phyloP scores from a whole-genome alignment of 2,888 invertebrate genomes.

The Ryuthela nishihirai region DNA sequence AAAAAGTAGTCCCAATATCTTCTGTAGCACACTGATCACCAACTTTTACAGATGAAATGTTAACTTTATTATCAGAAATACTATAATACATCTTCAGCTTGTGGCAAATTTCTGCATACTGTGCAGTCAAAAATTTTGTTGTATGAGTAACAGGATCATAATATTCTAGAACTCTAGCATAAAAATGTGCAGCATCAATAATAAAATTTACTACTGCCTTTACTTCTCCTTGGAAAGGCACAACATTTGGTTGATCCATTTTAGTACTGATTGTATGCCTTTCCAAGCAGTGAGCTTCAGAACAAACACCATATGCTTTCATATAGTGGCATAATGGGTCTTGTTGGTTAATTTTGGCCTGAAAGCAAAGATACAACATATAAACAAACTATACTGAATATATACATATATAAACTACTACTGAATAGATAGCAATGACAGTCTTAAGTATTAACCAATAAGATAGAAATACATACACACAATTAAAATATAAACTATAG shows the following conservation, averaged over 20 bases:
- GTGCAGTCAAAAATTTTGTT: neutral
- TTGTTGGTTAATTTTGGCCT: neutral
- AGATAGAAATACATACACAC: too few relatives aligned
- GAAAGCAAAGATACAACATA: neutral
- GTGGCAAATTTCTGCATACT: constrained; percentile 14
- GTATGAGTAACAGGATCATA: constrained; percentile 43
- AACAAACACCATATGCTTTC: constrained; percentile 64
- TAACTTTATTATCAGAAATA: constrained; percentile 9
- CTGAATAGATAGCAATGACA: too few relatives aligned
- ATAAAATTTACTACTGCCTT: constrained; percentile 59
- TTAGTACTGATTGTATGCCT: constrained; percentile 62
- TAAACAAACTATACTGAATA: too few relatives aligned
- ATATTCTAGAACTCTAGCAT: constrained; percentile 58
- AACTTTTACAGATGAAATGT: constrained; percentile 49
- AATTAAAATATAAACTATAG: too few relatives aligned
- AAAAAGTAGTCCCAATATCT: constrained; percentile 54
- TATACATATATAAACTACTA: too few relatives aligned
- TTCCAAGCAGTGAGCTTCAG: constrained; percentile 57
- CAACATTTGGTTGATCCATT: constrained; percentile 55
- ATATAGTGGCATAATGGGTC: constrained; percentile 60
- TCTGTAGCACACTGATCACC: constrained; percentile 61
- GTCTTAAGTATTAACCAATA: too few relatives aligned
- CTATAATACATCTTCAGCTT: constrained; percentile 5
- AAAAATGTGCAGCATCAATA: constrained; percentile 61
- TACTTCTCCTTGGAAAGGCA: constrained; percentile 55